Conservation (phyloP, 2,113 vertebrate species). For the Albula goreensis region DNA sequence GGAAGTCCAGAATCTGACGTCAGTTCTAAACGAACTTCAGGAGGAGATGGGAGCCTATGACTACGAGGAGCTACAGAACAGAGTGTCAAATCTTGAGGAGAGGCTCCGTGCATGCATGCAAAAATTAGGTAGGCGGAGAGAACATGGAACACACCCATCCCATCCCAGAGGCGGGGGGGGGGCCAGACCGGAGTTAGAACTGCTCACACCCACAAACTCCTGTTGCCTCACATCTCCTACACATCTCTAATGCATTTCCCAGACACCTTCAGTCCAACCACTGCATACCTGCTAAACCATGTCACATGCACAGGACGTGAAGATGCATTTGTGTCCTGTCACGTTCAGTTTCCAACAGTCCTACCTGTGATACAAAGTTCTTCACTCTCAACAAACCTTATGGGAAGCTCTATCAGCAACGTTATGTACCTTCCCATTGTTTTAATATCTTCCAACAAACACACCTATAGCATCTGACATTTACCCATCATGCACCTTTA, state of each 20-base stretch:
- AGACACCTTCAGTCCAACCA: background rate
- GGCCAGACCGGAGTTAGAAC: slow-evolving; percentile 10
- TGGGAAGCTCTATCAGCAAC: background rate
- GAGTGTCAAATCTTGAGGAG: slow-evolving; percentile 98
- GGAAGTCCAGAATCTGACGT: slow-evolving; percentile 99
- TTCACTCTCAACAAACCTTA: background rate
- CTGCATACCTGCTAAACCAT: background rate
- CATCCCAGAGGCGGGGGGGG: slow-evolving; percentile 19
- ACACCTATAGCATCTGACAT: background rate
- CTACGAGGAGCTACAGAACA: slow-evolving; percentile 98
- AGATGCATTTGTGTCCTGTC: background rate
- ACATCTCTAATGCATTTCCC: background rate
- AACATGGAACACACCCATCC: slow-evolving; percentile 60
- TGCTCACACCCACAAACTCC: slow-evolving; percentile 11
- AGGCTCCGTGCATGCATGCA: slow-evolving; percentile 99
- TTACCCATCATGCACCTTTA: background rate
- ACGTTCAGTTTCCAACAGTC: background rate
- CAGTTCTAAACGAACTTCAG: slow-evolving; percentile 97
- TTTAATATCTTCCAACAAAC: background rate
- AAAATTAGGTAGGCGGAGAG: slow-evolving; percentile 98
- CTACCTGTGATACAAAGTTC: no score
- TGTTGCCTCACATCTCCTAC: background rate
- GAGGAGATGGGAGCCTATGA: slow-evolving; percentile 98
- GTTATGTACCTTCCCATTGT: background rate
- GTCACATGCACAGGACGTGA: background rate